Conservation (phyloP, 2,113 vertebrate genomes). For the Sturnus vulgaris region DNA sequence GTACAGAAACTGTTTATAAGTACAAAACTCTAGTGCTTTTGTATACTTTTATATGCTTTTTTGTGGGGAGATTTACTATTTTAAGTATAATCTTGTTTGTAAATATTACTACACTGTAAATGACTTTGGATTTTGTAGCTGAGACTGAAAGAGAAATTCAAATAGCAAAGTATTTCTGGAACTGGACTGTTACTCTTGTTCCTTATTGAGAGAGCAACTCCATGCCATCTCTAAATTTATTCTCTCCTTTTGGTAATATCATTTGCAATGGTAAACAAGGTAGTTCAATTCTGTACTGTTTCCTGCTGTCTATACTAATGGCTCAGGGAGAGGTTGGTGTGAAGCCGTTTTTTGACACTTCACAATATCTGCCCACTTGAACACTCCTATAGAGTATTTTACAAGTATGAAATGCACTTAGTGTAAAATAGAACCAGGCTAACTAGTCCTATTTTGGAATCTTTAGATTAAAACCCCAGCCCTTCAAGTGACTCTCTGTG, state of each 20-base stretch:
- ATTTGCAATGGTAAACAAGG: not conserved
- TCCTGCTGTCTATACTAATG: not conserved
- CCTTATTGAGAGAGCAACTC: not conserved
- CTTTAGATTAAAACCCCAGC: not conserved
- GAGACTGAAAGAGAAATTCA: not conserved
- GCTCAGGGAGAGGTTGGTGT: not conserved
- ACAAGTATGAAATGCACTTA: not conserved
- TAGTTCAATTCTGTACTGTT: not conserved
- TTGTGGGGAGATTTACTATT: not conserved
- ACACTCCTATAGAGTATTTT: not conserved
- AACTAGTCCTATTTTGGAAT: not conserved
- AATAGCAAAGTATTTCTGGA: not conserved
- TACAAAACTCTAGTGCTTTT: not conserved
- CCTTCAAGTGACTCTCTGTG: not conserved
- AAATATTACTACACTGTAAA: not conserved
- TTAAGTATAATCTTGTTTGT: not conserved
- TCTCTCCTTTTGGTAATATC: not conserved
- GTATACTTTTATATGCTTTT: not conserved
- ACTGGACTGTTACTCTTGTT: not conserved
- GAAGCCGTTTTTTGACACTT: not conserved
- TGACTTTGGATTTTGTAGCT: not conserved
- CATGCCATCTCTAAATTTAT: not conserved
- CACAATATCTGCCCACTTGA: not conserved
- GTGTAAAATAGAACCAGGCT: not conserved
- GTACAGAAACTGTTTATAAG: not conserved